Evolutionary conservation across 2,888 invertebrate species (phyloP).

Genomic region (Ophraella communa): DNA sequence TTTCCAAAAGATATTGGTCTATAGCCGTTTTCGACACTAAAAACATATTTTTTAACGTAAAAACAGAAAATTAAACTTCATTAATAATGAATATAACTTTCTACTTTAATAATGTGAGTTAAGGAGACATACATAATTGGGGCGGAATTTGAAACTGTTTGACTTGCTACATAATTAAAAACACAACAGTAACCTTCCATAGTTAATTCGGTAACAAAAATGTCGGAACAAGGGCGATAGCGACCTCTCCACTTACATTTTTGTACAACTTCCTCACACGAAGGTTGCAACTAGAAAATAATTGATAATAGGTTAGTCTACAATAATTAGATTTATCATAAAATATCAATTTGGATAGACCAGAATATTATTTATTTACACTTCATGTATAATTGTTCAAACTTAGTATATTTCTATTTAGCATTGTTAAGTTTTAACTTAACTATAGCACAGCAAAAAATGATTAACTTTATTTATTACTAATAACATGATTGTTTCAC

Average conservation of each 20-base stretch:
- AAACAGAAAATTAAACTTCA: neutral
- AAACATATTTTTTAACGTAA: slow-evolving; percentile 1
- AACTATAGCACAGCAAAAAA: too few species aligned
- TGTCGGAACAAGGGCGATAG: slow-evolving; percentile 58
- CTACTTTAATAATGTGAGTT: too few species aligned
- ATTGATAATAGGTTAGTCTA: too few species aligned
- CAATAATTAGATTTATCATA: too few species aligned
- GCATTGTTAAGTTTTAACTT: too few species aligned
- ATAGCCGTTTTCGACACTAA: slow-evolving; percentile 37
- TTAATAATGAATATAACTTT: neutral
- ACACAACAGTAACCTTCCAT: slow-evolving; percentile 67
- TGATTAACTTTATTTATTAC: too few species aligned
- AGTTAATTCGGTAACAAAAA: slow-evolving; percentile 66
- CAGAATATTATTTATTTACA: too few species aligned
- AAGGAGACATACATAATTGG: slow-evolving; percentile 7
- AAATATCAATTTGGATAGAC: too few species aligned
- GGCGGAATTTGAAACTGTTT: slow-evolving; percentile 43
- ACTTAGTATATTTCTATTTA: too few species aligned
- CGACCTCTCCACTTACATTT: slow-evolving; percentile 63
- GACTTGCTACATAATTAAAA: slow-evolving; percentile 64
- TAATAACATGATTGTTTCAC: too few species aligned
- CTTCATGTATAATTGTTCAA: too few species aligned
- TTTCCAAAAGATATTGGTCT: slow-evolving; percentile 22
- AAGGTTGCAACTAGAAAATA: slow-evolving; percentile 60
- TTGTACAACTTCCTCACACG: slow-evolving; percentile 62